Base-by-base conservation (phyloP, 2,113 vertebrate genomes). In the Lucifuga dentata region DNA sequence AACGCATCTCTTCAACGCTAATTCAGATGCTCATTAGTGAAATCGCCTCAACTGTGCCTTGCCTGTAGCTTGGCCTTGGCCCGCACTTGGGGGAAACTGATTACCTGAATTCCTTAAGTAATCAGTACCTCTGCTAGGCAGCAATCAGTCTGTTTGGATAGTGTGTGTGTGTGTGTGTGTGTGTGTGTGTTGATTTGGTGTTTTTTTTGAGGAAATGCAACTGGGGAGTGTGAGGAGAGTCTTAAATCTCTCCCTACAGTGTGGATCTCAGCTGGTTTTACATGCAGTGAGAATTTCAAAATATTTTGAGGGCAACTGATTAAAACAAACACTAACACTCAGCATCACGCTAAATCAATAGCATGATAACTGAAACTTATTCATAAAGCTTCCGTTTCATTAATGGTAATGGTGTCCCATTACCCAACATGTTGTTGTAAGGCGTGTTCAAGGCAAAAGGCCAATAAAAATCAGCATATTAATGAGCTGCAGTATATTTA, bases 101-200 rank as follows among this genome's bases (percentile, higher is more conserved):
- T 83, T 82, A 86, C 78, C 77, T 81, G 79, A 50, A 64, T 83
- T 78, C 69, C 63, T 83, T 74, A 72, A 79, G 67, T 88, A 83
- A 86, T 83, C 83, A 81, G 83, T 69, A 80, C 74, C 68, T 81
- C 51, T 67, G 69, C 61, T 62, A 81, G 77, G 75, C 81, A 63
- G 78, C 68, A 87, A 90, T 86, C 81, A 78, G 77, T 81, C 72
- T 87, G 72, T 88, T 84, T 85, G 53, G 41, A 73, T 79, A 80
- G 55, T 40, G 53, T 57, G 57, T 73, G 67, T 69, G 46, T 65
- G 68, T 29, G 7, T 29, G 7, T 29, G 26, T 29, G 55, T 40
- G 53, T 57, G 57, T 73, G 64, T 69, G 45, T 65, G 64, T 68
- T 64, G 57, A 77, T 78, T 80, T 68, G 40, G 26, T 49, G 38